Evolutionary conservation across 2,113 vertebrate species (phyloP).

Genomic region (Zosterops pallidus): DNA sequence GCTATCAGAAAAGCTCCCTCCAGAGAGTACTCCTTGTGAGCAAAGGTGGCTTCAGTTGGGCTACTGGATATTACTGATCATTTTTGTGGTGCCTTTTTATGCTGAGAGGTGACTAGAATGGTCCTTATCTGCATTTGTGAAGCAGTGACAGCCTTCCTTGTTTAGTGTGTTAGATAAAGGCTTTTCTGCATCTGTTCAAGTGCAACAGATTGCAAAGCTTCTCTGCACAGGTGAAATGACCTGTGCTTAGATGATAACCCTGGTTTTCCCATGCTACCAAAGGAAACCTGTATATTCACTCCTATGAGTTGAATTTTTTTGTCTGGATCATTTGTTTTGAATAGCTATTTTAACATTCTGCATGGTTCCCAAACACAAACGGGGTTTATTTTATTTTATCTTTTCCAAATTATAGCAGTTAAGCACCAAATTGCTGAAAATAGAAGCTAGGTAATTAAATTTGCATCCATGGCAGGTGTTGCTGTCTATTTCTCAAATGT

Average conservation of each 20-base stretch:
- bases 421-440: background rate
- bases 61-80: background rate
- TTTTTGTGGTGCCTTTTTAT: background rate
- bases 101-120: background rate
- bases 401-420: background rate
- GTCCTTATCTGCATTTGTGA: background rate
- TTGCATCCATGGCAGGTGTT: background rate
- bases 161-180: background rate
- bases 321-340: background rate
- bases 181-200: background rate
- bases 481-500: background rate
- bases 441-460: background rate
- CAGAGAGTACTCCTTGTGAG: background rate
- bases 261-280: background rate
- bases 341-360: background rate
- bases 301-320: background rate
- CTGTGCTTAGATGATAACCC: background rate
- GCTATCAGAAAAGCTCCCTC: background rate
- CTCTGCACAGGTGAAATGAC: background rate
- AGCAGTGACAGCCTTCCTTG: background rate
- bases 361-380: background rate
- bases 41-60: background rate
- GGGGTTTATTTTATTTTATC: background rate
- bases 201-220: background rate
- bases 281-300: background rate